A percentile compares a stretch with the other conserved stretches of the same genome.
phyloP scores from a whole-genome alignment of 2,888 invertebrate species.

The Arctia plantaginis region DNA sequence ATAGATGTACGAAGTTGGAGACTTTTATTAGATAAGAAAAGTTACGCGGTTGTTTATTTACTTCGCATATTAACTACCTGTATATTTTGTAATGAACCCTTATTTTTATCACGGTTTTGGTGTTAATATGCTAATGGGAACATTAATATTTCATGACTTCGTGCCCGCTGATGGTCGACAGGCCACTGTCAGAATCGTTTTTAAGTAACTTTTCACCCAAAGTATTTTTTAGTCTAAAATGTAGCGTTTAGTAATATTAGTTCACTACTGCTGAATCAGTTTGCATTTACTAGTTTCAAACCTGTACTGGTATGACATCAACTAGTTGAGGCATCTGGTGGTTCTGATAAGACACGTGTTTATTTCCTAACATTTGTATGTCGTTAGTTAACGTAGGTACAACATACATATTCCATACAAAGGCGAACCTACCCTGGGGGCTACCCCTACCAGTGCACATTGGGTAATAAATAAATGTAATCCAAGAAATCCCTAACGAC shows the following conservation, averaged over 20 bases:
- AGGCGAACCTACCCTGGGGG: no score
- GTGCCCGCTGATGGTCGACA: not conserved
- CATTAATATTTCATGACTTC: slow-evolving; percentile 2
- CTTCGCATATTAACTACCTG: slow-evolving; percentile 31
- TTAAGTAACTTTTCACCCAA: not conserved
- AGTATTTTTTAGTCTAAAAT: not conserved
- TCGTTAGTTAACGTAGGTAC: no score
- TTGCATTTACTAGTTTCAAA: not conserved
- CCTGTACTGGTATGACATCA: no score
- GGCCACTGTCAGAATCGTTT: not conserved
- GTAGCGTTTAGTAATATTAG: not conserved
- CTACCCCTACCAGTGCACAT: no score
- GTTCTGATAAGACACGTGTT: no score
- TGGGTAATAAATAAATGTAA: no score
- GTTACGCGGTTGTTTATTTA: slow-evolving; percentile 44
- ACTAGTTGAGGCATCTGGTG: no score
- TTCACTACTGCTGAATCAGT: not conserved
- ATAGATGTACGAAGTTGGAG: slow-evolving; percentile 56
- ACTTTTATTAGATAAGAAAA: slow-evolving; percentile 47
- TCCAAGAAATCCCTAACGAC: no score
- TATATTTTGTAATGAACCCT: slow-evolving; percentile 10
- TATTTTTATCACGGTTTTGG: not conserved
- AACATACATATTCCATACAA: no score
- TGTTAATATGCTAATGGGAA: slow-evolving; percentile 8
- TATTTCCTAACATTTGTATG: no score